Evolutionary conservation across 2,797 vertebrate species (phyloP), one percentile per base, ranked within the genome.

Genomic region (Crocidura indochinensis): DNA sequence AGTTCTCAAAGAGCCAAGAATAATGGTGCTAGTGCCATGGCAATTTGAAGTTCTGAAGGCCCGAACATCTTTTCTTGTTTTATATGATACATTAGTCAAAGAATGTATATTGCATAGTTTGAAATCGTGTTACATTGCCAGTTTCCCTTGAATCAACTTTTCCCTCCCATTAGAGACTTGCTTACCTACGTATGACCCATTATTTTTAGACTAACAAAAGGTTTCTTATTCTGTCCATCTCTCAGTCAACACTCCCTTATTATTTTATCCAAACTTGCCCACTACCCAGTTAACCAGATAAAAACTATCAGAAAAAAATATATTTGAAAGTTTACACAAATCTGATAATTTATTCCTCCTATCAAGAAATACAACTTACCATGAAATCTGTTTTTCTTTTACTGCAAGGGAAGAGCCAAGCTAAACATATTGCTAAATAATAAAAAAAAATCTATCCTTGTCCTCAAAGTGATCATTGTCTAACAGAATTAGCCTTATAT

Each of bases 1-100:
- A n/a, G 46, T 81, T 87, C 83, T 94, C 94, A 87, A 88, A 93
- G 74, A 94, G 60, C 77, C 74, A 93, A 62, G 73, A 90, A 27
- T 82, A 64, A 91, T 84, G 84, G 38, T 31, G 56, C 29, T 82
- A 80, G 88, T 80, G 46, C 60, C 51, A 71, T 64, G 62, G 88
- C 62, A 88, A 92, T 88, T 77, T 86, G 47, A 46, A 79, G 11
- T 27, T 74, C 0, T 26, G 85, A 93, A 85, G 65, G 20, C 12
- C 71, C n/a, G 49, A 56, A 87, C 82, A 46, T 74, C 49, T 81
- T 79, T 46, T 53, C 80, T 84, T 84, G 71, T 84, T 95, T 93
- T 82, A 84, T 27, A 79, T 88, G 71, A 90, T 74, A 87, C 92
- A 86, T 56, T 88, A 91, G 26, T n/a, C 71, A 27, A 87, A 90